Base-by-base conservation (phyloP, 2,888 invertebrate species). In the Agonum fuliginosum region DNA sequence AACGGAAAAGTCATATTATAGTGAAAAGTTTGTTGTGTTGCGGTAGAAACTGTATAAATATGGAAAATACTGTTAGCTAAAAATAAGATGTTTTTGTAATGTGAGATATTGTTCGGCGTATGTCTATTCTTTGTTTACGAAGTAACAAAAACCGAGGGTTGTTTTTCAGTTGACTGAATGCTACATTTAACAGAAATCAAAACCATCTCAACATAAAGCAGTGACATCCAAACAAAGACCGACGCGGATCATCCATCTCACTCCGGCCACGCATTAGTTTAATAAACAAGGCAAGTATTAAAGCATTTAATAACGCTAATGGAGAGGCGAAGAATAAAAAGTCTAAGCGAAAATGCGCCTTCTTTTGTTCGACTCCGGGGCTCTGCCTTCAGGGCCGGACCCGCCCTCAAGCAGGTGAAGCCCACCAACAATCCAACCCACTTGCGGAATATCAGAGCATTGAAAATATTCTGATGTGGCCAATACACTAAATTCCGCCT, bases 271-370 rank as follows among this genome's bases (percentile, higher is more conserved):
- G 22, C 71, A 71, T 71, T 71, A 71, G 71, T 71, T 48, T 71
- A 71, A 71, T 71, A 71, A 71, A 71, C 71, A 71, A 71, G 71
- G 17, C 48, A 27, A 27, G 71, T 71, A 71, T 71, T 71, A 71
- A 48, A 46, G 51, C 51, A 71, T 71, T 71, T 71, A 71, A 71
- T 71, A 71, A 48, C 46, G 71, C 71, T 71, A 71, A 71, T 71
- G 71, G 71, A 71, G 71, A 71, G 46, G 48, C 46, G 51, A 71
- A 71, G 34, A 51, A 71, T 71, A 71, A 71, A 71, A 71, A 71
- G 51, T 70, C 30, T 48, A 51, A 1, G 48, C 27, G 48, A 46
- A 51, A 24, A 30, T 19, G 19, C 17, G 51, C 71, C 10, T 51
- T 67, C 67, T 67, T 67, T 67, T 67, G 67, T 67, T 67, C 67